Percentiles rank a stretch among this genome's conserved stretches.
These are phyloP conservation scores for Pollenia angustigena DNA, from an alignment of 2,888 invertebrate genomes.

Conservation along the genomic window DNA sequence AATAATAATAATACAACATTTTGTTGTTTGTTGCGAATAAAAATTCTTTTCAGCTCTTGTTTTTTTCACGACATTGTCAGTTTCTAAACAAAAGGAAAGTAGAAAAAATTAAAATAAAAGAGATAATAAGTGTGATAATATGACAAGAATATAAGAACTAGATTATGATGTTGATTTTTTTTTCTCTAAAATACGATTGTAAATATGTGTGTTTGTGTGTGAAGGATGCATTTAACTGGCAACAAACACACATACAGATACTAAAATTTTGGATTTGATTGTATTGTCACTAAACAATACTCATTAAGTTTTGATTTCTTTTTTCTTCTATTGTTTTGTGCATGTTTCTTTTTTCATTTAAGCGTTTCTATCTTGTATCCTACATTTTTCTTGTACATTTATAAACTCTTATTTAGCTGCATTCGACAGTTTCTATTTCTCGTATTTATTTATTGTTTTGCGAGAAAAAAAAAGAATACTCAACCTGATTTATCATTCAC, in stretches of 20 bases:
- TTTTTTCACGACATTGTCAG: slow-evolving; percentile 11
- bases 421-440: slow-evolving; percentile 8
- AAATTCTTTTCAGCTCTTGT: slow-evolving; percentile 2
- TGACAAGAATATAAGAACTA: slow-evolving; percentile 23
- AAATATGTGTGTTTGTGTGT: background rate
- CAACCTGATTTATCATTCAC: slow-evolving; percentile 49
- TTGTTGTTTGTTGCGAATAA: slow-evolving; percentile 11
- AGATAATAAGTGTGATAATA: slow-evolving; percentile 28
- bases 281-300: slow-evolving; percentile 36
- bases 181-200: background rate
- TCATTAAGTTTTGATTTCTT: background rate
- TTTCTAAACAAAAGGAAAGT: background rate
- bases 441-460: slow-evolving; percentile 17
- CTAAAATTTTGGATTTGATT: slow-evolving; percentile 2
- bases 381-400: slow-evolving; percentile 6
- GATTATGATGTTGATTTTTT: slow-evolving; percentile 21
- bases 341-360: background rate
- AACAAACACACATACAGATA: background rate
- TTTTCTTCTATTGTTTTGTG: background rate
- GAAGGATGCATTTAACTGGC: slow-evolving; percentile 16
- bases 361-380: slow-evolving; percentile 13
- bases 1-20: slow-evolving; percentile 14
- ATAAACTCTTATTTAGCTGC: background rate
- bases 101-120: slow-evolving; percentile 1
- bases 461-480: background rate